Evolutionary conservation across 1,140 invertebrate species (phyloP).

Genomic region (Galleria mellonella): DNA sequence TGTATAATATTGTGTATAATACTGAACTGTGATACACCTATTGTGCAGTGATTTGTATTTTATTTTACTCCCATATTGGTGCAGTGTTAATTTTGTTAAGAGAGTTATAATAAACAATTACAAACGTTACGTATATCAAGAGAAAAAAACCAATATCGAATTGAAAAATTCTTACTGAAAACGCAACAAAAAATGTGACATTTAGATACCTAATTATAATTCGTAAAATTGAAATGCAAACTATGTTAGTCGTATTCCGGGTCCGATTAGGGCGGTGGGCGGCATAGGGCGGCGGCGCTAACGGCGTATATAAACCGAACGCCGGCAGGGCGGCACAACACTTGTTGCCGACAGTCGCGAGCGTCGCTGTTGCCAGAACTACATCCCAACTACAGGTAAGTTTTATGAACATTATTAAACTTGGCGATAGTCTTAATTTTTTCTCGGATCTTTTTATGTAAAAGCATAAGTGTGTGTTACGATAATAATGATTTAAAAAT

Average conservation of each 20-base stretch:
- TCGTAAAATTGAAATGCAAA: constrained; percentile 50
- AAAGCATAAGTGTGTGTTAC: background rate
- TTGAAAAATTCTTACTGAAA: too few species aligned
- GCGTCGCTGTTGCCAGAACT: constrained; percentile 13
- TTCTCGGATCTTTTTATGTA: constrained; percentile 6
- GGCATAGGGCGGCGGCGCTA: constrained; percentile 34
- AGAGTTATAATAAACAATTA: too few species aligned
- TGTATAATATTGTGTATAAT: too few species aligned
- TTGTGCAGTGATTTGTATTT: too few species aligned
- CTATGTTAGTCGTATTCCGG: constrained; percentile 40
- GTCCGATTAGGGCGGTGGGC: constrained; percentile 33
- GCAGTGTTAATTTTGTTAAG: too few species aligned
- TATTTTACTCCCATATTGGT: too few species aligned
- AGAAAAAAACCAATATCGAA: too few species aligned
- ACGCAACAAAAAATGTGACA: background rate
- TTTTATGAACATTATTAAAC: background rate
- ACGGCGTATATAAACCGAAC: constrained; percentile 38
- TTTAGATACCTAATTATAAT: constrained; percentile 32
- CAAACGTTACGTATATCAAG: too few species aligned
- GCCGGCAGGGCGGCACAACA: constrained; percentile 47
- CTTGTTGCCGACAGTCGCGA: constrained; percentile 46
- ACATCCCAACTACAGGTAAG: constrained; percentile 34
- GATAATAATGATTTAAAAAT: too few species aligned
- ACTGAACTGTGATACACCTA: too few species aligned
- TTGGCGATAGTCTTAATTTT: too few species aligned